These are phyloP conservation scores for Jaculus jaculus DNA, from an alignment of 2,113 vertebrate species.

Conservation along the genomic window DNA sequence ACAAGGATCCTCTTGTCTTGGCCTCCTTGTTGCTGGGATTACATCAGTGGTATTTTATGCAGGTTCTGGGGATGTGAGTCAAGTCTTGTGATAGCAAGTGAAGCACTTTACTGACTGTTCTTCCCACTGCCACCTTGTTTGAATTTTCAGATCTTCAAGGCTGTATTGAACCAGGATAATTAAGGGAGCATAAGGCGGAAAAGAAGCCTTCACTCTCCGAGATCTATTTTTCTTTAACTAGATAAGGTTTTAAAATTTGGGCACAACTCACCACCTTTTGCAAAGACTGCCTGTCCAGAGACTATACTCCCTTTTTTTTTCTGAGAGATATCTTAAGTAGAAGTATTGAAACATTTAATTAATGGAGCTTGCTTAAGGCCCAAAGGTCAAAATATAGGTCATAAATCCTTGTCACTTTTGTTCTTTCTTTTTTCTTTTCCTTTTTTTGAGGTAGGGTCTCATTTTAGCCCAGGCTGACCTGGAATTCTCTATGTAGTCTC, in stretches of 20 bases:
- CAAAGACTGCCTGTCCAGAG: not conserved
- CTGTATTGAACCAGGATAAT: not conserved
- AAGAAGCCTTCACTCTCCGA: too few species aligned
- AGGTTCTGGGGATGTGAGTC: too few species aligned
- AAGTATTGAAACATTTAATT: not conserved
- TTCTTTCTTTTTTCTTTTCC: too few species aligned
- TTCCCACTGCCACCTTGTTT: not conserved
- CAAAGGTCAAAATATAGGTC: not conserved
- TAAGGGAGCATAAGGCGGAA: not conserved
- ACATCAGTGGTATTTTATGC: too few species aligned
- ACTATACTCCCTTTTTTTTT: not conserved
- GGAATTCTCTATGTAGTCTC: too few species aligned
- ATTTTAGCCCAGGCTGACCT: too few species aligned
- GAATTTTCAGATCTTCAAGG: not conserved
- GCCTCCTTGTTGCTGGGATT: too few species aligned
- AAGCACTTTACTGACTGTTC: too few species aligned
- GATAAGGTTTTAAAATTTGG: too few species aligned
- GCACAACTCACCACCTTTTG: not conserved
- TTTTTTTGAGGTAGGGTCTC: too few species aligned
- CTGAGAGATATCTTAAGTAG: not conserved
- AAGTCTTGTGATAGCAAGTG: too few species aligned
- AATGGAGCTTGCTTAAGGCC: not conserved
- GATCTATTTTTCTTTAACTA: not conserved
- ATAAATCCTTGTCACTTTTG: not conserved
- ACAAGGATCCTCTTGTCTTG: too few species aligned